Base-by-base conservation (phyloP, 2,888 invertebrate genomes). In the Oconnorella tubifera region DNA sequence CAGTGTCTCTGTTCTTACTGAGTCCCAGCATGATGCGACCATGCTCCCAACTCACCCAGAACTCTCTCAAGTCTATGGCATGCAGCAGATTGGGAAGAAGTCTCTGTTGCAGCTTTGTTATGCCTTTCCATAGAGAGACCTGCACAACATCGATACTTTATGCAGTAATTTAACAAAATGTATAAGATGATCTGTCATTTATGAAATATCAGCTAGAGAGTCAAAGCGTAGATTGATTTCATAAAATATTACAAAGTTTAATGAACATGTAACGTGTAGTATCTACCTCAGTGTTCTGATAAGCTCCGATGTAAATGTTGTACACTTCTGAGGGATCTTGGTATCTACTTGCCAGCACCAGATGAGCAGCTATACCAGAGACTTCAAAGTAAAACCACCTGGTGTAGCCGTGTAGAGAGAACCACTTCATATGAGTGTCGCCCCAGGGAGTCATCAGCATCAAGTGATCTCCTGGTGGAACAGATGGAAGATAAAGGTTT, bases 321-420 rank as follows among this genome's bases (percentile, higher is more conserved):
- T 64, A 64, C 29, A 28, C 33, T 23, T 23, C 33, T n/a, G 60
- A 53, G 1, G 64, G 33, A 28, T 64, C 64, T 19, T 51, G 27
- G 32, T 60, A 61, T 23, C 23, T 31, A 2, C n/a, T 29, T 28
- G 48, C 51, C 23, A 64, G 48, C 14, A 56, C 49, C 3, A 64
- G 23, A 33, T 33, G 32, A 28, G 56, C 60, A 14, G 33, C 64
- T 19, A 27, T 51, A 28, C 64, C 64, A 6, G 55, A 28, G 14
- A 64, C 64, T 28, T 59, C n/a, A 23, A 64, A 33, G 32, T 61
- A 48, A 56, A 56, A 61, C 64, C 60, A 64, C 28, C 33, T 33
- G 19, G 25, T 59, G 31, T 33, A 49, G 14, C 51, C 32, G 31
- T 59, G 33, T 33, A 63, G 50, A n/a, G 51, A 59, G 25, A 63